phyloP scores from a whole-genome alignment of 2,888 invertebrate species.

The Trachelus stipa region DNA sequence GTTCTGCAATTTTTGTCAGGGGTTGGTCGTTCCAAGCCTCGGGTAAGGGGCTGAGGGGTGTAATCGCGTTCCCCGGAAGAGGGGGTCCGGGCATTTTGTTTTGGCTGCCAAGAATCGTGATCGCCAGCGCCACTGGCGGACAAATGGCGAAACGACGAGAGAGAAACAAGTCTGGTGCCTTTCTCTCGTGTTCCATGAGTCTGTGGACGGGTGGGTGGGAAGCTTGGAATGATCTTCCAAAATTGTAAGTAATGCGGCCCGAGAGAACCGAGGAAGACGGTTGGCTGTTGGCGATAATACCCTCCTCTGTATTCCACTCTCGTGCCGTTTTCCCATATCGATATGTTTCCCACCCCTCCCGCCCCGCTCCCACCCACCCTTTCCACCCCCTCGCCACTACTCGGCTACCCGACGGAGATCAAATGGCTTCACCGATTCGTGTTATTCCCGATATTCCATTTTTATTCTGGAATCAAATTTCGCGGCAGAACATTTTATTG shows the following conservation, averaged over 20 bases:
- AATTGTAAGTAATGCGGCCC: conserved; percentile 48
- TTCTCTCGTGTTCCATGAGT: not conserved
- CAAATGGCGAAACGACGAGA: not conserved
- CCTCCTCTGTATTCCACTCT: conserved; percentile 65
- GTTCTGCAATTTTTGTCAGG: not conserved
- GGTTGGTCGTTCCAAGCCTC: not conserved
- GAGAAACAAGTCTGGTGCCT: not conserved
- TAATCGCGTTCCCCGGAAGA: not conserved
- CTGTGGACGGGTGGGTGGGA: not conserved
- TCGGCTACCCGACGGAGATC: conserved; percentile 54
- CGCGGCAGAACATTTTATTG: conserved; percentile 55
- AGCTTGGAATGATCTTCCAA: conserved; percentile 41
- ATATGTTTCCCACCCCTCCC: conserved; percentile 49
- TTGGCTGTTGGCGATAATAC: conserved; percentile 61
- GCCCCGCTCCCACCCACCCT: conserved; percentile 19
- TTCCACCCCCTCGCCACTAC: conserved; percentile 37
- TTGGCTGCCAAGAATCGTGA: not conserved
- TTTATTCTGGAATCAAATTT: conserved; percentile 66
- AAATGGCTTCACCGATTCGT: conserved; percentile 67
- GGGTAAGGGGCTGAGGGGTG: no score
- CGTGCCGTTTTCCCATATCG: conserved; percentile 64
- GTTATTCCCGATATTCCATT: conserved; percentile 64
- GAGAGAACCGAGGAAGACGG: conserved; percentile 42
- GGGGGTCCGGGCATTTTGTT: not conserved
- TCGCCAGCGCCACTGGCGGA: not conserved